These are phyloP conservation scores for Bucorvus abyssinicus DNA, from an alignment of 2,797 vertebrate species.

Conservation along the genomic window DNA sequence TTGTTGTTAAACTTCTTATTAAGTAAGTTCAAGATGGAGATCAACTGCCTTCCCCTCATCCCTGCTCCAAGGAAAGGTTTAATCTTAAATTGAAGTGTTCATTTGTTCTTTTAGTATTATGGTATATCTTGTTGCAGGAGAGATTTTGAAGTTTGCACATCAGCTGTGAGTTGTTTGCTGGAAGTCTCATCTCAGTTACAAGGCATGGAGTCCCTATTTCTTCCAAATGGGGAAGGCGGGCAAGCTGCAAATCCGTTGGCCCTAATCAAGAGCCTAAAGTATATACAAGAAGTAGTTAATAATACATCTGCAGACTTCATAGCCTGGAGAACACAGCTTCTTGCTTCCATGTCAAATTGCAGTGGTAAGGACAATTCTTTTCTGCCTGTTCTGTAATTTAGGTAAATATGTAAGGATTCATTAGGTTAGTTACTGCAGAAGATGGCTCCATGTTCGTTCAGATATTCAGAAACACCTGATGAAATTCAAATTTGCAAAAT, in stretches of 20 bases:
- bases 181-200: constrained; percentile 80
- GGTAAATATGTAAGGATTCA: neutral
- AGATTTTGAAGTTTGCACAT: constrained; percentile 83
- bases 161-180: constrained; percentile 79
- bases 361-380: constrained; percentile 61
- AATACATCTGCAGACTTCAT: constrained; percentile 80
- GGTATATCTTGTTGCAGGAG: constrained; percentile 77
- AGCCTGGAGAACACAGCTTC: constrained; percentile 85
- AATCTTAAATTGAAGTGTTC: neutral
- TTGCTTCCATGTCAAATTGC: constrained; percentile 68
- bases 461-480: neutral
- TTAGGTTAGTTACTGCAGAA: neutral
- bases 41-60: neutral
- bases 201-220: constrained; percentile 83
- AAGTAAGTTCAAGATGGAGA: neutral
- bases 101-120: neutral
- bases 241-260: constrained; percentile 70
- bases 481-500: neutral
- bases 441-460: accelerated
- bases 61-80: neutral
- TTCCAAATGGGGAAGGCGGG: constrained; percentile 62
- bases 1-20: neutral
- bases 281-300: constrained; percentile 82
- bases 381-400: neutral
- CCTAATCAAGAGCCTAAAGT: constrained; percentile 81